These are phyloP conservation scores for Eristalis pertinax DNA, from an alignment of 2,888 invertebrate genomes.

Conservation along the genomic window DNA sequence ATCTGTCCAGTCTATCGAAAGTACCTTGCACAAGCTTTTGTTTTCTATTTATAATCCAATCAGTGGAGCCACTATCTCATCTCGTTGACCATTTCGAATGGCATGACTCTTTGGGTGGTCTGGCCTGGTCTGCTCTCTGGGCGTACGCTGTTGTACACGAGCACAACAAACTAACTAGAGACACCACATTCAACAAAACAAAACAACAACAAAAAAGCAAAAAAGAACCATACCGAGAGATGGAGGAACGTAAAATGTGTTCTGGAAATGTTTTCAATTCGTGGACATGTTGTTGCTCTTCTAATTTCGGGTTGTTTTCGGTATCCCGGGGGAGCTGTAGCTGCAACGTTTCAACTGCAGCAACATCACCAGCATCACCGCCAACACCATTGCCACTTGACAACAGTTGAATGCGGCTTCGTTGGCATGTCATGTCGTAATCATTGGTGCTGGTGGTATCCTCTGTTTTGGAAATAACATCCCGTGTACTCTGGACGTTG, in stretches of 20 bases:
- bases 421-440: conserved; percentile 69
- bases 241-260: conserved; percentile 53
- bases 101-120: conserved; percentile 60
- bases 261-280: conserved; percentile 70
- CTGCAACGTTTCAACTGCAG: conserved; percentile 54
- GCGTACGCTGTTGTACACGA: conserved; percentile 6
- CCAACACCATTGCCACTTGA: conserved; percentile 35
- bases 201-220: not conserved
- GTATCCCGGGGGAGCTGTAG: conserved; percentile 52
- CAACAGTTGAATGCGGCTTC: conserved; percentile 68
- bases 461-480: conserved; percentile 65
- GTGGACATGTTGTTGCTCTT: conserved; percentile 66
- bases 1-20: conserved; percentile 52
- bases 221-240: conserved; percentile 13
- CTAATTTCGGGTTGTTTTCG: conserved; percentile 60
- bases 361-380: conserved; percentile 13
- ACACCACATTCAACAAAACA: conserved; percentile 30
- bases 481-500: conserved; percentile 38
- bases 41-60: conserved; percentile 72
- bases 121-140: not conserved
- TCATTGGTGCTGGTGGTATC: conserved; percentile 64
- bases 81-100: conserved; percentile 46
- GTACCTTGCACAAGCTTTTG: conserved; percentile 57
- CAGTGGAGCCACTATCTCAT: conserved; percentile 60
- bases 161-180: conserved; percentile 21